Conservation (phyloP, 1,140 invertebrate genomes). For the Euwallacea similis region DNA sequence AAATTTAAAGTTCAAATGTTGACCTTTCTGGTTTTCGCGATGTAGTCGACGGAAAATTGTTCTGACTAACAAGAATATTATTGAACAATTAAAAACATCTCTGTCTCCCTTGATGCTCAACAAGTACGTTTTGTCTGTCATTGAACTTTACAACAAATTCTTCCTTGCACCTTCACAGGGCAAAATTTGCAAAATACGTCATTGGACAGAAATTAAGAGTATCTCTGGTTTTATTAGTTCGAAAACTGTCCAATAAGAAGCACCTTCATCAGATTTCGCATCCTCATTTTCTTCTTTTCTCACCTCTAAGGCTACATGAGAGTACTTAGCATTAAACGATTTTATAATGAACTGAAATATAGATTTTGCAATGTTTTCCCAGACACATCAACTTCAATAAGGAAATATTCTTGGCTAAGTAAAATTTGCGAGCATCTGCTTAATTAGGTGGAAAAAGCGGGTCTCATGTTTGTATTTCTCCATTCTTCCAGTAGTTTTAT, state of each 20-base stretch:
- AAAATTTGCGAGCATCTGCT: slow-evolving; percentile 52
- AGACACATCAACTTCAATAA: slow-evolving; percentile 43
- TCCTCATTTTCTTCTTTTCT: slow-evolving; percentile 37
- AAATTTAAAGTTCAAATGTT: too few species aligned
- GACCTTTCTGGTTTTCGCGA: too few species aligned
- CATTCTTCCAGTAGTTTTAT: slow-evolving; percentile 15
- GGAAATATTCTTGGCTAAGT: slow-evolving; percentile 48
- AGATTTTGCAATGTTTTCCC: slow-evolving; percentile 44
- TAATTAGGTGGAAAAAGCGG: slow-evolving; percentile 53
- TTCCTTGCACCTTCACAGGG: slow-evolving; percentile 62
- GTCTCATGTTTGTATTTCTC: slow-evolving; percentile 48
- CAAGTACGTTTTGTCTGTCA: slow-evolving; percentile 58
- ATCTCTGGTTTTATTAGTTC: slow-evolving; percentile 56
- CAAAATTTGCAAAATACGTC: slow-evolving; percentile 54
- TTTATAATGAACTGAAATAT: slow-evolving; percentile 45
- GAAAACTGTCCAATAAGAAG: slow-evolving; percentile 22
- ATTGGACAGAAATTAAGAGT: slow-evolving; percentile 61
- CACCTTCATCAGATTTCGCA: slow-evolving; percentile 43
- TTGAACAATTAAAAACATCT: slow-evolving; percentile 51
- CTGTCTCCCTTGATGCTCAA: slow-evolving; percentile 55
- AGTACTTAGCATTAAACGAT: slow-evolving; percentile 44
- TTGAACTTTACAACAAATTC: slow-evolving; percentile 57
- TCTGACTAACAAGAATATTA: too few species aligned
- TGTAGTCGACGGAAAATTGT: too few species aligned
- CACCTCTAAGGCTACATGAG: slow-evolving; percentile 39